These are phyloP conservation scores for Eretmochelys imbricata DNA, from an alignment of 2,113 vertebrate genomes.

Conservation along the genomic window DNA sequence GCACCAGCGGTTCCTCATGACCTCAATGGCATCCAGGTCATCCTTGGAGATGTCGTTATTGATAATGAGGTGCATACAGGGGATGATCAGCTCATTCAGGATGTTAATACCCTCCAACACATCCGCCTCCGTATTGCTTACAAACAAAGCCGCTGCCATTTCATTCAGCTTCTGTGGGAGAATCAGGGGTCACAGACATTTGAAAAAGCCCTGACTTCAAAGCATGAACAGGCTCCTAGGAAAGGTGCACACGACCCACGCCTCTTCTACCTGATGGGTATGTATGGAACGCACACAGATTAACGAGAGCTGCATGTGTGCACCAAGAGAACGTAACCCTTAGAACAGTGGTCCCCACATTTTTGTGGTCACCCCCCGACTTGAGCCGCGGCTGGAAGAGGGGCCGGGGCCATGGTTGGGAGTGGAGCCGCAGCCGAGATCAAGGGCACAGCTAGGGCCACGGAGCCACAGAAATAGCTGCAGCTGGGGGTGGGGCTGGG, in stretches of 20 bases:
- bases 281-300: neutral
- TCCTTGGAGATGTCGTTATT: slow-evolving; percentile 83
- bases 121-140: slow-evolving; percentile 82
- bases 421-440: no score
- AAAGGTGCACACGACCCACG: neutral
- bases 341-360: no score
- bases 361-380: no score
- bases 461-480: no score
- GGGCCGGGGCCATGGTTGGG: no score
- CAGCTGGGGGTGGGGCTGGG: no score
- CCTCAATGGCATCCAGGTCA: slow-evolving; percentile 90
- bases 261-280: fast-evolving
- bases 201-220: fast-evolving
- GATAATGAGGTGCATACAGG: slow-evolving; percentile 94
- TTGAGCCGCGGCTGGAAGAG: no score
- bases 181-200: neutral
- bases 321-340: neutral
- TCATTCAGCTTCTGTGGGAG: slow-evolving; percentile 88
- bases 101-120: slow-evolving; percentile 87
- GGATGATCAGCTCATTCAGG: slow-evolving; percentile 93
- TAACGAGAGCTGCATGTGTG: neutral
- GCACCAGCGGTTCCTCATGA: slow-evolving; percentile 93
- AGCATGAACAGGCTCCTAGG: fast-evolving
- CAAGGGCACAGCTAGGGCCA: no score
- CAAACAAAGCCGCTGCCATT: slow-evolving; percentile 86